A percentile compares a stretch with the other conserved stretches of the same genome.
phyloP scores from a whole-genome alignment of 2,113 vertebrate species.

The Mustela lutreola region DNA sequence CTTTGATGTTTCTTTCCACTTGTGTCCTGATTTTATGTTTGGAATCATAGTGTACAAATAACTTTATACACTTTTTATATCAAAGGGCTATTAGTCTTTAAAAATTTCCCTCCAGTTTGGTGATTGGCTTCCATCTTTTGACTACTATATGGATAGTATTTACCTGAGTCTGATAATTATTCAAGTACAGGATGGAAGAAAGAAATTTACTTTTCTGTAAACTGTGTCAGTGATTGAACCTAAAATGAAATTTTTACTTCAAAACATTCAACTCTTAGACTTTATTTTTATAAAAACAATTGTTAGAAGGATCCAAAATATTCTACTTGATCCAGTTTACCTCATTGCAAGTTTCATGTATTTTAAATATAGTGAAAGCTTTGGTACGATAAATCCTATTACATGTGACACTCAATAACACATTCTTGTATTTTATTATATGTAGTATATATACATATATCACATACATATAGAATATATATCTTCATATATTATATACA shows the following conservation, averaged over 20 bases:
- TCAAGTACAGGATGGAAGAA: neutral
- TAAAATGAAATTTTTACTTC: constrained; percentile 8
- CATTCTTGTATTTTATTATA: neutral
- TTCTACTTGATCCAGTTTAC: neutral
- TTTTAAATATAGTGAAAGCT: neutral
- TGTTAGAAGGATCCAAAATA: neutral
- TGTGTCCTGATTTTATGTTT: neutral
- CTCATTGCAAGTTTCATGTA: neutral
- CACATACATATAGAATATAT: neutral
- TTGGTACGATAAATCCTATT: neutral
- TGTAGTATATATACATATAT: neutral
- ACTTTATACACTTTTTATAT: constrained; percentile 13
- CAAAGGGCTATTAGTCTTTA: neutral
- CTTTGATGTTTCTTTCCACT: neutral
- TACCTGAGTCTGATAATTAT: neutral
- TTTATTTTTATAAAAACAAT: neutral
- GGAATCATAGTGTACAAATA: neutral
- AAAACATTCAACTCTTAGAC: neutral
- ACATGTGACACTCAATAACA: neutral
- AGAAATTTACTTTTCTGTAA: neutral
- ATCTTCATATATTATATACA: neutral
- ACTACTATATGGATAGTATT: neutral
- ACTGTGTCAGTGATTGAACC: neutral
- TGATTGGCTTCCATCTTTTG: neutral
- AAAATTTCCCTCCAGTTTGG: neutral